Conservation (phyloP, 2,113 vertebrate species). For the Colinus virginianus region DNA sequence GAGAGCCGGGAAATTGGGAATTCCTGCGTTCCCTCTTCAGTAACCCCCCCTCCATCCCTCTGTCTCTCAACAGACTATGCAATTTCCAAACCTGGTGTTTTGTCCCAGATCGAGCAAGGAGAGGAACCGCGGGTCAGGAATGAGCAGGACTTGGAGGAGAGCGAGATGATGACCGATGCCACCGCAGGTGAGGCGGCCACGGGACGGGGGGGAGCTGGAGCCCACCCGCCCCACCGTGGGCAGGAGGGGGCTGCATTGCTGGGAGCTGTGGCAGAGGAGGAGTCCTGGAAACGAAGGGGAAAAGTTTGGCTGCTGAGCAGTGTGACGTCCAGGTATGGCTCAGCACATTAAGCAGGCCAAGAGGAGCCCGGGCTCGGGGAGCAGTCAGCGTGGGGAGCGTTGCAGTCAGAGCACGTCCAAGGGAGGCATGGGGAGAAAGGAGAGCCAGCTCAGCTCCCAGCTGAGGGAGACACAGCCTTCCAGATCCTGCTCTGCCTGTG, state of each 20-base stretch:
- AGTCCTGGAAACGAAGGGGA: not conserved
- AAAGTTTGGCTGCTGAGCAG: not conserved
- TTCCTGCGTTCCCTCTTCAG: not conserved
- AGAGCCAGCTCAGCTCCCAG: not conserved
- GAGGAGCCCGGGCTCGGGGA: not conserved
- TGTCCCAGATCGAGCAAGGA: conserved; percentile 80
- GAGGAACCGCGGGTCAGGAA: conserved; percentile 60
- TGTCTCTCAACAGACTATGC: conserved; percentile 78
- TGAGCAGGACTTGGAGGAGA: conserved; percentile 79
- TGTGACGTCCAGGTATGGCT: not conserved
- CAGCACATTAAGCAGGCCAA: not conserved
- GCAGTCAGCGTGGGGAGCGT: not conserved
- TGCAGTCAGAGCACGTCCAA: not conserved
- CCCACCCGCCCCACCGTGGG: too few species aligned
- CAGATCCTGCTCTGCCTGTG: not conserved
- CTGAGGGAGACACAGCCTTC: not conserved
- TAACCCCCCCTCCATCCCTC: conserved; percentile 15
- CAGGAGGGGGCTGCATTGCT: not conserved
- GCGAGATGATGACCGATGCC: conserved; percentile 73
- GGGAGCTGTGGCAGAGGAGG: not conserved
- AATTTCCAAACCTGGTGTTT: conserved; percentile 82
- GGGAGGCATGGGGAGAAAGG: not conserved
- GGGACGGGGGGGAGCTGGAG: not conserved
- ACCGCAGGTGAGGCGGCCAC: conserved; percentile 72
- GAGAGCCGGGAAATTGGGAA: not conserved